Evolutionary conservation across 1,140 invertebrate genomes (phyloP).

Genomic region (Ephestia elutella): DNA sequence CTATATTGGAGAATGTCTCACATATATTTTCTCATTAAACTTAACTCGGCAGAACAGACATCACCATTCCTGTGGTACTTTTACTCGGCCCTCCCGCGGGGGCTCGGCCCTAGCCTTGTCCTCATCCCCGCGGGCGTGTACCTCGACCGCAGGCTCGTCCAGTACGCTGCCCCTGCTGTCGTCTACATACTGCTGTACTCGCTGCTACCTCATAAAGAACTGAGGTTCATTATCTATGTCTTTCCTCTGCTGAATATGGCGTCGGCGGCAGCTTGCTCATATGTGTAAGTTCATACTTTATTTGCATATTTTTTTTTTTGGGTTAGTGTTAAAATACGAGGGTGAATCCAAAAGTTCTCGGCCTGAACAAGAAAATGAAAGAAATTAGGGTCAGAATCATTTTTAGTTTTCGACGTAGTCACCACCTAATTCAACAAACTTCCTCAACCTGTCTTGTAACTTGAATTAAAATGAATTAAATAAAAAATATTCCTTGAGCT

Average conservation of each 20-base stretch:
- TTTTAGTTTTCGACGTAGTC: no score
- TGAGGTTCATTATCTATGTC: conserved; percentile 98
- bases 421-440: no score
- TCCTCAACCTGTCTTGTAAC: no score
- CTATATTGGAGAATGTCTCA: no score
- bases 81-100: conserved; percentile 95
- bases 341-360: no score
- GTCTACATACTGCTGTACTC: conserved; percentile 94
- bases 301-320: conserved; percentile 9
- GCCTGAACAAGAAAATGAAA: no score
- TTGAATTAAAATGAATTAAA: no score
- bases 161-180: conserved; percentile 83
- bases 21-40: background rate
- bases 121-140: conserved; percentile 88
- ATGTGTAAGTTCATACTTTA: conserved; percentile 83
- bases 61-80: conserved; percentile 99
- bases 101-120: conserved; percentile 86
- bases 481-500: no score
- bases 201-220: conserved; percentile 97
- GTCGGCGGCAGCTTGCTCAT: conserved; percentile 89
- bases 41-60: conserved; percentile 78
- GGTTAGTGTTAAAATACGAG: no score
- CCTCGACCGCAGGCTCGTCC: conserved; percentile 81
- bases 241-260: conserved; percentile 95
- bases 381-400: no score